These are phyloP conservation scores for Ichneumoninae sp. DNA, from an alignment of 2,888 invertebrate species.

Conservation along the genomic window DNA sequence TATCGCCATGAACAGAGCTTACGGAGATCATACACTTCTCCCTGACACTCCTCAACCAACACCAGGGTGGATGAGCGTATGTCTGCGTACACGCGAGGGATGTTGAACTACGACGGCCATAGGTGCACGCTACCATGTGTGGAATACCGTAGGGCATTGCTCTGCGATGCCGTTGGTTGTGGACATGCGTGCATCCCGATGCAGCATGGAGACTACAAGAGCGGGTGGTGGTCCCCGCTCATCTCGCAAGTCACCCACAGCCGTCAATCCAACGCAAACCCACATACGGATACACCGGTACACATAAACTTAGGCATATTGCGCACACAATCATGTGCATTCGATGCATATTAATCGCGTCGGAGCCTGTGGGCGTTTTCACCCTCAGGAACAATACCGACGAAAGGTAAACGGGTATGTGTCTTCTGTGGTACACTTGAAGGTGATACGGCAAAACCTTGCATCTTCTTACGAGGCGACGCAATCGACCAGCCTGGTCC, in stretches of 20 bases:
- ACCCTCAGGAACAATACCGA: not conserved
- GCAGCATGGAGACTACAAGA: slow-evolving; percentile 39
- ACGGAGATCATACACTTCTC: slow-evolving; percentile 17
- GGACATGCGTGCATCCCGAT: slow-evolving; percentile 16
- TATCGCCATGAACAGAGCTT: slow-evolving; percentile 21
- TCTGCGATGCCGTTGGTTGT: slow-evolving; percentile 26
- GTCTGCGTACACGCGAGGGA: slow-evolving; percentile 5
- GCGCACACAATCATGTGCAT: not conserved
- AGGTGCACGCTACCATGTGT: not conserved
- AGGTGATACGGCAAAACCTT: not conserved
- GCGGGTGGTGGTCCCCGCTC: slow-evolving; percentile 46
- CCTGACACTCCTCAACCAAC: slow-evolving; percentile 2
- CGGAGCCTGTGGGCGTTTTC: slow-evolving; percentile 48
- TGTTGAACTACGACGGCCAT: slow-evolving; percentile 7
- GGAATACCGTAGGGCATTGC: slow-evolving; percentile 52
- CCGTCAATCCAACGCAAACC: slow-evolving; percentile 75
- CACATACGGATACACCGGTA: slow-evolving; percentile 66
- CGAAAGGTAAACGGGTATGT: not conserved
- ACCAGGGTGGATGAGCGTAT: not conserved
- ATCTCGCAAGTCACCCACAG: slow-evolving; percentile 77
- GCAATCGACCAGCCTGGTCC: not conserved
- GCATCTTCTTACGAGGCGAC: not conserved
- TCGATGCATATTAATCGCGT: slow-evolving; percentile 78
- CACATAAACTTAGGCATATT: slow-evolving; percentile 1
- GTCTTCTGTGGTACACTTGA: not conserved